Evolutionary conservation across 2,888 invertebrate species (phyloP), one percentile per base, ranked within the genome.

Genomic region (Caenorhabditis sulstoni): DNA sequence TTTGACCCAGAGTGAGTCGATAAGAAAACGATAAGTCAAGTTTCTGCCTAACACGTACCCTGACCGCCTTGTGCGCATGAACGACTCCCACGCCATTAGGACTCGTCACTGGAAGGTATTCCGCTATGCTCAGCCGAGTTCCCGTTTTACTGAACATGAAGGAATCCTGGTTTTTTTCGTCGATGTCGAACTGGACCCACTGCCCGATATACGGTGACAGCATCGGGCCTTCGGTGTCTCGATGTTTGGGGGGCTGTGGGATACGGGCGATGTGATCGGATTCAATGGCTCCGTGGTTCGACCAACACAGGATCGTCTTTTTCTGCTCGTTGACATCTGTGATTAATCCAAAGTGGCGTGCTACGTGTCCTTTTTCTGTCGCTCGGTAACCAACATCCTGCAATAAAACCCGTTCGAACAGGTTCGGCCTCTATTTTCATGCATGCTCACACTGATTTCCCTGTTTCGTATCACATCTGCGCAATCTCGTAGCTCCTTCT

Each of bases 21-120:
- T n/a, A n/a, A n/a, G n/a, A n/a, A n/a, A n/a, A n/a, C n/a, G n/a
- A n/a, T n/a, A n/a, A n/a, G n/a, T n/a, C n/a, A n/a, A n/a, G n/a
- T n/a, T n/a, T n/a, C n/a, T n/a, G n/a, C n/a, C 9, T 16, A 14
- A 3, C 20, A 20, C 57, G 41, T 29, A 71, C 71, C 49, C 71
- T 45, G 12, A 71, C 39, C 9, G 41, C 49, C 35, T 39, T 22
- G 23, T 57, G 49, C 1, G 23, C 20, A 16, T 49, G 49, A 8
- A 49, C 47, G 14, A 71, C 71, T 12, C 62, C 71, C 3, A 71
- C 57, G n/a, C 71, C 71, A 35, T 47, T 39, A 0, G 71, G 71
- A n/a, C 71, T 71, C 18, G 62, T 64, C 18, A 71, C 62, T 14
- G 71, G 71, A 3, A 71, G 47, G 14, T 71, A 71, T 22, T 64